phyloP scores from a whole-genome alignment of 2,888 invertebrate genomes.

The Stenodema calcarata region DNA sequence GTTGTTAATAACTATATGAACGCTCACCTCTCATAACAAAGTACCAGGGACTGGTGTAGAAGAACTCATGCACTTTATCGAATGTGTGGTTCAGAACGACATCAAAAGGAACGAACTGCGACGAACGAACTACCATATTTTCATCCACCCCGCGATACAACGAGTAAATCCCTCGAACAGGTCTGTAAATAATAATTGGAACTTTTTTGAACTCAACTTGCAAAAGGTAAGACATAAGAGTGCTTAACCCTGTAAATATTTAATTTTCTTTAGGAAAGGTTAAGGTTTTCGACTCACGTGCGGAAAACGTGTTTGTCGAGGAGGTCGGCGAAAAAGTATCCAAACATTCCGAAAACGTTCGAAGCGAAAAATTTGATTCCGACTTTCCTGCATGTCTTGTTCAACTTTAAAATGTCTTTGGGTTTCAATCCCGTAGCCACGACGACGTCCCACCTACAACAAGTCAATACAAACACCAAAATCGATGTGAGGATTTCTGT shows the following conservation, averaged over 20 bases:
- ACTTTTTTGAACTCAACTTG: too few species aligned
- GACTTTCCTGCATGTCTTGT: constrained; percentile 75
- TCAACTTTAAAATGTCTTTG: constrained; percentile 75
- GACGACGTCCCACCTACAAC: constrained; percentile 77
- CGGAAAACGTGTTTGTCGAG: constrained; percentile 66
- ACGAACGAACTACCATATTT: background rate
- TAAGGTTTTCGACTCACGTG: background rate
- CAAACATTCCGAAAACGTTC: constrained; percentile 92
- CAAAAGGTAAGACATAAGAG: too few species aligned
- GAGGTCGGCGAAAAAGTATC: constrained; percentile 89
- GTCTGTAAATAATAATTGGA: background rate
- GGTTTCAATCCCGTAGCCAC: constrained; percentile 78
- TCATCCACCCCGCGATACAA: background rate
- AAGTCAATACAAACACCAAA: too few species aligned
- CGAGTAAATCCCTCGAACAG: background rate
- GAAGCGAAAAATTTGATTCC: constrained; percentile 86
- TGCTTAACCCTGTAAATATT: too few species aligned
- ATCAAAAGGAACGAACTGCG: background rate
- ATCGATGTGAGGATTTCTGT: too few species aligned
- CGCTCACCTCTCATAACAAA: background rate
- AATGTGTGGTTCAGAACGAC: background rate
- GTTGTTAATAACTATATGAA: background rate
- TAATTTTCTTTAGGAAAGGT: too few species aligned
- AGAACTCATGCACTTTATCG: background rate
- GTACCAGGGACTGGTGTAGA: background rate